phyloP scores from a whole-genome alignment of 2,888 invertebrate genomes.

The Scrobipalpa atriplicella region DNA sequence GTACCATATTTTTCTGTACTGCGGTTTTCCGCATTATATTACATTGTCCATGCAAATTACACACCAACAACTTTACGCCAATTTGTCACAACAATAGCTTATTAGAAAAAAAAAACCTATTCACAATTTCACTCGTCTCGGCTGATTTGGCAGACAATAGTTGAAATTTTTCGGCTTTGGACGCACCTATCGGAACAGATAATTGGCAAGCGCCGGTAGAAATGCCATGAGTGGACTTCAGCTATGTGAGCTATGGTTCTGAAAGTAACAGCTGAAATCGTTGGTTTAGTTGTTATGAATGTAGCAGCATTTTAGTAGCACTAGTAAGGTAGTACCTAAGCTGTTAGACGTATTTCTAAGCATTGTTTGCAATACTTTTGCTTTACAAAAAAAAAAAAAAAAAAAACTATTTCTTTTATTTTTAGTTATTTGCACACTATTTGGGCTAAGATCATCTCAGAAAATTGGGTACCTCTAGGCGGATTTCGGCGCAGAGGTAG shows the following conservation, averaged over 20 bases:
- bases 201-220: background rate
- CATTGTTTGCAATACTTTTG: too few species aligned
- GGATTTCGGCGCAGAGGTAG: too few species aligned
- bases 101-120: conserved; percentile 38
- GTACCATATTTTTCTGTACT: conserved; percentile 4
- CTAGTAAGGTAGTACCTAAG: too few species aligned
- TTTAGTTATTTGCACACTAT: too few species aligned
- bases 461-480: too few species aligned
- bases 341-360: too few species aligned
- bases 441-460: too few species aligned
- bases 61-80: conserved; percentile 35
- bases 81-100: conserved; percentile 45
- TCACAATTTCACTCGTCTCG: conserved; percentile 62
- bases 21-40: conserved; percentile 23
- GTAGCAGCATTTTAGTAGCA: too few species aligned
- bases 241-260: background rate
- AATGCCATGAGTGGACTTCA: background rate
- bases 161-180: conserved; percentile 50
- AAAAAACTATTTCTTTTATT: too few species aligned
- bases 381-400: too few species aligned
- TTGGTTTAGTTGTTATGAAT: too few species aligned
- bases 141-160: conserved; percentile 58
- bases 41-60: conserved; percentile 32
- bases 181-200: conserved; percentile 47
- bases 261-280: background rate